Conservation (phyloP, 1,140 invertebrate species). For the Drosophila pachea region DNA sequence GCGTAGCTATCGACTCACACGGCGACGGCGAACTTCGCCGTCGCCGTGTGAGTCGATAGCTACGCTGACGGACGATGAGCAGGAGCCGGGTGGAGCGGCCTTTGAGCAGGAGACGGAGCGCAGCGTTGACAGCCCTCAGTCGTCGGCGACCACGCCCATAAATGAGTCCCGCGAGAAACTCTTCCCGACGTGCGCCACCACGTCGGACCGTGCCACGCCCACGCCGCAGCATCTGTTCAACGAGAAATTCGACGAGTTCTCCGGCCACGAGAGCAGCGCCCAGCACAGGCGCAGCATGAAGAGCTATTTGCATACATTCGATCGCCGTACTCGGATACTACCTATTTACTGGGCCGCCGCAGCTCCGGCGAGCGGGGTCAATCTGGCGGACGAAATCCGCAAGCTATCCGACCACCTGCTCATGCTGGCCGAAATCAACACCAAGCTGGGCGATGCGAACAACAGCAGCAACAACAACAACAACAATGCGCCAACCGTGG, state of each 20-base stretch:
- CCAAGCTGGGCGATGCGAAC: slow-evolving; percentile 80
- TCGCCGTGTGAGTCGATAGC: slow-evolving; percentile 86
- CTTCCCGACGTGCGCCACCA: slow-evolving; percentile 37
- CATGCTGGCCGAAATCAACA: slow-evolving; percentile 84
- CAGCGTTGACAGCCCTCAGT: slow-evolving; percentile 56
- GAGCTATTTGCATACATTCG: slow-evolving; percentile 80
- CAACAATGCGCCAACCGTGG: no score
- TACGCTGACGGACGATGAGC: slow-evolving; percentile 81
- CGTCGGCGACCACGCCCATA: slow-evolving; percentile 70
- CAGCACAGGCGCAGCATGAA: slow-evolving; percentile 73
- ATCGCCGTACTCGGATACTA: slow-evolving; percentile 87
- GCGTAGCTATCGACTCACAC: slow-evolving; percentile 85
- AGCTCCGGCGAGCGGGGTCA: slow-evolving; percentile 81
- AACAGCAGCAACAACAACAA: slow-evolving; percentile 69
- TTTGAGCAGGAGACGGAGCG: slow-evolving; percentile 47
- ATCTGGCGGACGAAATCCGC: slow-evolving; percentile 88
- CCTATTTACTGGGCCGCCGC: slow-evolving; percentile 80
- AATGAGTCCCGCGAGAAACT: slow-evolving; percentile 74
- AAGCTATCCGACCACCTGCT: slow-evolving; percentile 88
- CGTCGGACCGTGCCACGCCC: slow-evolving; percentile 55
- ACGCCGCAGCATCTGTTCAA: slow-evolving; percentile 73
- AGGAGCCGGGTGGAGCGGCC: slow-evolving; percentile 10
- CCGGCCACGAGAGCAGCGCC: slow-evolving; percentile 55
- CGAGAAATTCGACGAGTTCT: slow-evolving; percentile 69
- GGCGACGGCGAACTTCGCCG: slow-evolving; percentile 88